These are phyloP conservation scores for Heterocephalus glaber DNA, from an alignment of 2,113 vertebrate genomes.

Conservation along the genomic window DNA sequence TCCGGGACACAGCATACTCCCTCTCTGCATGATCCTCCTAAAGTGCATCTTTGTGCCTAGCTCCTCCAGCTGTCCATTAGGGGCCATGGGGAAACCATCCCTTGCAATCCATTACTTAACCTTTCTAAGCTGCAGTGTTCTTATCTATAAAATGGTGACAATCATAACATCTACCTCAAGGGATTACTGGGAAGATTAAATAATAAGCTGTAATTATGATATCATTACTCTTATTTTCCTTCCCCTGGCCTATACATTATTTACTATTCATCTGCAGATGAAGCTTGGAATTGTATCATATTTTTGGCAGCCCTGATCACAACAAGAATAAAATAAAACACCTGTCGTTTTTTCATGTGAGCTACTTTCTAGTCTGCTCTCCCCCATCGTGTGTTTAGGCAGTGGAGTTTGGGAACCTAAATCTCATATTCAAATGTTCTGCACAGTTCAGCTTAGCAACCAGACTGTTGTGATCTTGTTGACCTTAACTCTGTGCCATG, in stretches of 20 bases:
- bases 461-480: background rate
- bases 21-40: background rate
- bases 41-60: background rate
- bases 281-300: background rate
- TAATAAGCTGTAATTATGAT: background rate
- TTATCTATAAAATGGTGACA: background rate
- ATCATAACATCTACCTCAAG: background rate
- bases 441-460: background rate
- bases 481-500: background rate
- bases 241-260: background rate
- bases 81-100: background rate
- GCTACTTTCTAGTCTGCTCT: background rate
- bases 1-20: background rate
- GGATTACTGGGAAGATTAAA: background rate
- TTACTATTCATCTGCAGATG: background rate
- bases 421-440: background rate
- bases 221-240: background rate
- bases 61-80: background rate
- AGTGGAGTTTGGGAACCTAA: background rate
- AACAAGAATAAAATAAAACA: conserved; percentile 6
- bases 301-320: background rate
- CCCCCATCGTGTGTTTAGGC: background rate
- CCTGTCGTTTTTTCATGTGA: background rate
- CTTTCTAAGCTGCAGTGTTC: background rate
- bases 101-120: background rate